Evolutionary conservation across 2,797 vertebrate species (phyloP).

Genomic region (Bufotes viridis): DNA sequence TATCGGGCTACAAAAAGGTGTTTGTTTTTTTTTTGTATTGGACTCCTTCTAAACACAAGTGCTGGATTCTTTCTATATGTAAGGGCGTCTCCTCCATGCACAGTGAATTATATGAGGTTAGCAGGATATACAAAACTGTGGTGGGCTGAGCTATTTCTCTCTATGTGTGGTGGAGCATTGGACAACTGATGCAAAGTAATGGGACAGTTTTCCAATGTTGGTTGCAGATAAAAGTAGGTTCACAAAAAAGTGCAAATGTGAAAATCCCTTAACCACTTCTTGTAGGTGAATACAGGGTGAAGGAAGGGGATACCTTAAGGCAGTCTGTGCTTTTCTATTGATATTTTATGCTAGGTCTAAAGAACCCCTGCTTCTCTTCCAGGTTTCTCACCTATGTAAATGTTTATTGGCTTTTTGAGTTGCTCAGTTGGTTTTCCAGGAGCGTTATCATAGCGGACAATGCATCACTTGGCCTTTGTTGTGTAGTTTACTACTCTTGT

Average conservation of each 20-base stretch:
- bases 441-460: background rate
- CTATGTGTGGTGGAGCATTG: too few relatives aligned
- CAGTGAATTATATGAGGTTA: too few relatives aligned
- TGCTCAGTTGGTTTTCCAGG: background rate
- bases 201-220: too few relatives aligned
- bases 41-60: too few relatives aligned
- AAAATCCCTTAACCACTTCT: background rate
- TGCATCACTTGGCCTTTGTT: background rate
- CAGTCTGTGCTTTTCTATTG: background rate
- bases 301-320: background rate
- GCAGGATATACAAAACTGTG: too few relatives aligned
- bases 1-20: too few relatives aligned
- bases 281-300: background rate
- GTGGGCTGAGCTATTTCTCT: too few relatives aligned
- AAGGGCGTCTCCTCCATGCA: too few relatives aligned
- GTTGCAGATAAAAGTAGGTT: background rate
- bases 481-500: constrained; percentile 7
- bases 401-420: constrained; percentile 1
- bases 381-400: constrained; percentile 1
- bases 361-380: too few relatives aligned
- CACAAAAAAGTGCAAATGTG: background rate
- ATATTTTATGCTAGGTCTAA: background rate
- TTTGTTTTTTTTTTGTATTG: too few relatives aligned
- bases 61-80: too few relatives aligned
- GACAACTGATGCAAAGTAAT: background rate